These are phyloP conservation scores for Tetranychus urticae DNA, from an alignment of 1,140 invertebrate genomes.

Conservation along the genomic window DNA sequence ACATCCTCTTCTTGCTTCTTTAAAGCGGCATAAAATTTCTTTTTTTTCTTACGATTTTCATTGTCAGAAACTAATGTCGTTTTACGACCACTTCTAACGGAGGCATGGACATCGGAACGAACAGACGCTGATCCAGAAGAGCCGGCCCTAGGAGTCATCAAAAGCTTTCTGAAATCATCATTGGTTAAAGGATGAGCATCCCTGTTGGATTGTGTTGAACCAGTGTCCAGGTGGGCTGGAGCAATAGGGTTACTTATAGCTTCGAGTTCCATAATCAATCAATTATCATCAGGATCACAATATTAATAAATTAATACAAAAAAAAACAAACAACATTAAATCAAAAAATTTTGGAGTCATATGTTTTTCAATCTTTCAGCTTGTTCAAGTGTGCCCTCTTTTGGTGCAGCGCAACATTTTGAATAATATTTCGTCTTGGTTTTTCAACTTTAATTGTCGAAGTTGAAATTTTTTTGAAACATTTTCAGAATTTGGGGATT, in stretches of 20 bases:
- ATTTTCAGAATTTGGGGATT: too few species aligned
- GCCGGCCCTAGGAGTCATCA: constrained; percentile 60
- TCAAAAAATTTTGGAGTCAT: too few species aligned
- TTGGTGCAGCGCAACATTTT: too few species aligned
- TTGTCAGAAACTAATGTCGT: constrained; percentile 10
- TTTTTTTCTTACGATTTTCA: constrained; percentile 27
- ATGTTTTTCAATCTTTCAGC: too few species aligned
- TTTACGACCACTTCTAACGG: constrained; percentile 4
- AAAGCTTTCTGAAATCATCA: constrained; percentile 80
- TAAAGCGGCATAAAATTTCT: constrained; percentile 55
- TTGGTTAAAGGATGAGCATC: constrained; percentile 40
- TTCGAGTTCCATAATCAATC: not conserved
- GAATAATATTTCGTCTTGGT: too few species aligned
- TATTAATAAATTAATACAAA: too few species aligned
- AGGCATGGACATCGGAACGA: constrained; percentile 3
- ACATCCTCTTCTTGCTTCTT: constrained; percentile 90
- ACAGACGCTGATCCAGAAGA: constrained; percentile 6
- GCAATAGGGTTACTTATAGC: not conserved
- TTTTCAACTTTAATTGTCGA: too few species aligned
- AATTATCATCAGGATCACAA: too few species aligned
- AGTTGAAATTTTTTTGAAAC: too few species aligned
- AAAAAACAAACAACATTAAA: too few species aligned
- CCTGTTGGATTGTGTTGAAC: not conserved
- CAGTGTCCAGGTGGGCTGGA: not conserved
- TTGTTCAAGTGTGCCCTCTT: too few species aligned